Evolutionary conservation across 2,888 invertebrate species (phyloP).

Genomic region (Phanerotoma sp.): DNA sequence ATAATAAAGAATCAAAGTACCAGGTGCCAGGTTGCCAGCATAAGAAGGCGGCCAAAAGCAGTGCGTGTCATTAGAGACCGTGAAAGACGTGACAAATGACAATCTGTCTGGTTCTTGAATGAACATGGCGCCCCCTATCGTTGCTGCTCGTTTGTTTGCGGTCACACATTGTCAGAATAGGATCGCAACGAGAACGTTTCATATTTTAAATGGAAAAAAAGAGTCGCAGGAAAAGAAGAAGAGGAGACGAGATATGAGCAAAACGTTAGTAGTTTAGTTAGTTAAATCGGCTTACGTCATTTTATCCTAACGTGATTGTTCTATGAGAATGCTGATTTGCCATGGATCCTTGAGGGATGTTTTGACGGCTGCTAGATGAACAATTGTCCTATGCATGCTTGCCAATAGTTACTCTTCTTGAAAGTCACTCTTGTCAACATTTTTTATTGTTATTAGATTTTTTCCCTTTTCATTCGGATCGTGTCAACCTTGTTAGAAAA

Average conservation of each 20-base stretch:
- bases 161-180: constrained; percentile 51
- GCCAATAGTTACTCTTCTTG: no score
- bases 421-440: constrained; percentile 13
- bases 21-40: constrained; percentile 52
- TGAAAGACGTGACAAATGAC: constrained; percentile 58
- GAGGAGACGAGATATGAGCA: background rate
- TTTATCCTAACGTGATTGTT: constrained; percentile 15
- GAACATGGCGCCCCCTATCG: constrained; percentile 56
- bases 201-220: background rate
- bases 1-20: constrained; percentile 50
- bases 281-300: no score
- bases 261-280: constrained; percentile 11
- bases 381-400: constrained; percentile 41
- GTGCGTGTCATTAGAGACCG: constrained; percentile 57
- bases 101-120: constrained; percentile 54
- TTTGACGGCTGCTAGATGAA: constrained; percentile 57
- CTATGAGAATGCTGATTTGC: constrained; percentile 52
- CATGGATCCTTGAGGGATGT: constrained; percentile 56
- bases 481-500: no score
- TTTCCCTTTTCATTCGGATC: background rate
- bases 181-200: background rate
- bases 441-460: no score
- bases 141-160: constrained; percentile 56
- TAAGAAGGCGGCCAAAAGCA: constrained; percentile 55
- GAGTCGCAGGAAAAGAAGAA: background rate